Base-by-base conservation (phyloP, 92 coral and sea anemone species). In the Scolanthus callimorphus region DNA sequence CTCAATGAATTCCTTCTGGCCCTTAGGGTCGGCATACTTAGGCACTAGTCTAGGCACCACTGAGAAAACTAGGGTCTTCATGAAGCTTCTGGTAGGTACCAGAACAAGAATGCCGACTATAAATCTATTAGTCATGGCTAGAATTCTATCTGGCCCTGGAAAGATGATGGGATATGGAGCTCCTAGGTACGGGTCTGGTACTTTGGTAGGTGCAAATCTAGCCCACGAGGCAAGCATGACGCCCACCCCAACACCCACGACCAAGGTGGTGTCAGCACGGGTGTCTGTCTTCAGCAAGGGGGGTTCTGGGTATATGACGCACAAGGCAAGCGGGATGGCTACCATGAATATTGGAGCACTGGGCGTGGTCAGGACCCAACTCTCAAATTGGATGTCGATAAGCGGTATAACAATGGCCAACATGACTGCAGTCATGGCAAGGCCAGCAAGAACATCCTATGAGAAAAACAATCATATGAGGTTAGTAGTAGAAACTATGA, bases 391-490 rank as follows among this genome's bases (percentile, higher is more conserved):
- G 11, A 62, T 43, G 39, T 89, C 86, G 22, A 94, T 51, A 27
- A 67, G 46, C 13, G 99, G 96, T 24, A 94, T 49, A 24, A 85
- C 61, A 8, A 80, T 57, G 25, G 60, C 59, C 20, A 94, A 88
- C 25, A 89, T 45, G 17, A 83, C 62, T 44, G 61, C 51, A 22
- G 91, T 73, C 60, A 81, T 73, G 9, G 72, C 54, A 56, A 88
- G 46, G 1, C 99, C 99, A 54, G 76, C 89, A 39, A 94, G 78
- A 11, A 94, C 73, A 61, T 94, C 99, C 99, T 94, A 41, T 12
- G 73, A 61, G 45, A 3, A 38, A 24, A 31, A 29, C 24, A 29
- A 67, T n/a, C n/a, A n/a, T n/a, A n/a, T n/a, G n/a, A n/a, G n/a
- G n/a, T n/a, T n/a, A n/a, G n/a, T n/a, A n/a, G n/a, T n/a, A n/a